A percentile compares a stretch with the other conserved stretches of the same genome.
Evolutionary conservation across 2,888 invertebrate genomes (phyloP).

Genomic region (Alentia gelatinosa): DNA sequence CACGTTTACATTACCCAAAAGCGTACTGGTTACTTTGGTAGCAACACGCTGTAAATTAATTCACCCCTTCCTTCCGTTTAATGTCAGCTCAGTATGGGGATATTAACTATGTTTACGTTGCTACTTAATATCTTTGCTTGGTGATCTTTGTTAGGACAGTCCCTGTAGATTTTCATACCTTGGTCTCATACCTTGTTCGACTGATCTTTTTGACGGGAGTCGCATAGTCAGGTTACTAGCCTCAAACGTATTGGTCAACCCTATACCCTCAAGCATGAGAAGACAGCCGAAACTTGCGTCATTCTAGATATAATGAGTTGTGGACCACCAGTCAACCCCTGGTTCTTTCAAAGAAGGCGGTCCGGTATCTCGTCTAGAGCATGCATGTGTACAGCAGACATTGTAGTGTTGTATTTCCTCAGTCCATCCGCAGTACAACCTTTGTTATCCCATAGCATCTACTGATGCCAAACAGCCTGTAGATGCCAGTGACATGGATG

Average conservation of each 20-base stretch:
- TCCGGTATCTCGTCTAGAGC: not conserved
- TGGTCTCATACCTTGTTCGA: not conserved
- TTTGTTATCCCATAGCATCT: not conserved
- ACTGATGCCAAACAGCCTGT: not conserved
- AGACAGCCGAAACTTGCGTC: not conserved
- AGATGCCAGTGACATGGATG: slow-evolving; percentile 24
- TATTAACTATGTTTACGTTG: not conserved
- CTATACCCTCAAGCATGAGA: not conserved
- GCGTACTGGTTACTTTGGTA: not conserved
- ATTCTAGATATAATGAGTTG: not conserved
- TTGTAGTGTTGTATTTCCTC: slow-evolving; percentile 2
- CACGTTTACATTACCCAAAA: not conserved
- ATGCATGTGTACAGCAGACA: not conserved
- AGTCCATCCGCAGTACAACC: not conserved
- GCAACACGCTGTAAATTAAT: not conserved
- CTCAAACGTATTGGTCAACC: not conserved
- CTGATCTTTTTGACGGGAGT: not conserved
- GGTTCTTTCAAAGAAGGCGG: not conserved
- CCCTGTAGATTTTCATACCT: not conserved
- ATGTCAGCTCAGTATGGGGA: not conserved
- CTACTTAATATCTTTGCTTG: slow-evolving; percentile 26
- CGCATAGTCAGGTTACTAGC: not conserved
- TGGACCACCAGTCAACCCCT: not conserved
- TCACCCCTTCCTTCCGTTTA: not conserved
- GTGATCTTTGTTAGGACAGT: not conserved